Evolutionary conservation across 2,888 invertebrate genomes (phyloP), one percentile per base, ranked within the genome.

Genomic region (Eucriotettix oculatus): DNA sequence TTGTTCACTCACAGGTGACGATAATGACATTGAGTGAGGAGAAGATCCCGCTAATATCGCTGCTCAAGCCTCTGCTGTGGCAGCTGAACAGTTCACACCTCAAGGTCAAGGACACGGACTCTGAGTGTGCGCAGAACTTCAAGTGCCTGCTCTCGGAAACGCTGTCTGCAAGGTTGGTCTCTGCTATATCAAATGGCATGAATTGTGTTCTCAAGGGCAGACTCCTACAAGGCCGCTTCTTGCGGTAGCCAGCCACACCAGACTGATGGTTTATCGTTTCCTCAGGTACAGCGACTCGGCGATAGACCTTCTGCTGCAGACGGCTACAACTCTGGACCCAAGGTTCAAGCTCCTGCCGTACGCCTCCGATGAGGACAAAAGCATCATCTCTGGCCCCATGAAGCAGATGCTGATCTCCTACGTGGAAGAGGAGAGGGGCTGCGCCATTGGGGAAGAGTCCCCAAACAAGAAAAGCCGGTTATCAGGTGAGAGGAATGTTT

Each of bases 11-110:
- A 10, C 63, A 70, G 69, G 75, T 76, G 29, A 76, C 76, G 1
- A 74, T 75, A 17, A 73, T 75, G 68, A 76, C 76, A 0, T 68
- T 77, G 1, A 74, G 75, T 58, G 77, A 77, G 64, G 76, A 76
- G 58, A 76, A 75, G 64, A 73, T 73, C 65, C 76, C 76, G 12
- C 66, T 76, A 1, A 72, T 76, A 65, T 77, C 77, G 0, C 67
- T 77, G 16, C 61, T 77, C n/a, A 76, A 75, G 64, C 77, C 77
- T 16, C 65, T 77, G n/a, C 69, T 76, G n/a, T 74, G 75, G 73
- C 74, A 76, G 65, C 68, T 77, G 11, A 73, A 73, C 0, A 75
- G 74, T 2, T 71, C 73, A 7, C 75, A 76, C 66, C 68, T 77
- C 1, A 74, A 75, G 68, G 66, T 70, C 14, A 73, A 73, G 60